These are phyloP conservation scores for Altica lythri DNA, from an alignment of 2,888 invertebrate species.

Conservation along the genomic window DNA sequence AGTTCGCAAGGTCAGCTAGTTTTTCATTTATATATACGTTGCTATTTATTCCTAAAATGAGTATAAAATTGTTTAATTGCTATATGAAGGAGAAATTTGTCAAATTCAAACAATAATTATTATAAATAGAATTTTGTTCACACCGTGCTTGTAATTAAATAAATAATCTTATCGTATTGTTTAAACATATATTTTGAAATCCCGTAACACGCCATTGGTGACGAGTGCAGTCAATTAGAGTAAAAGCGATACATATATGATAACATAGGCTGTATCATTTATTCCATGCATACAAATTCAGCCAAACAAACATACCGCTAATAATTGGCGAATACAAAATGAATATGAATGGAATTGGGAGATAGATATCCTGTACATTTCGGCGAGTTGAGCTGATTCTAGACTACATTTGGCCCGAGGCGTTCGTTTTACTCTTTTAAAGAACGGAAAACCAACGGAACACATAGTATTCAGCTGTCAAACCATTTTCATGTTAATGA, in stretches of 20 bases:
- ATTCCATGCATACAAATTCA: slow-evolving; percentile 58
- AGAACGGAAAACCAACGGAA: slow-evolving; percentile 36
- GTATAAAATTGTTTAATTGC: too few relatives aligned
- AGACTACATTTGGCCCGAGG: slow-evolving; percentile 40
- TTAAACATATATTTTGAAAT: background rate
- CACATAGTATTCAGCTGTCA: slow-evolving; percentile 55
- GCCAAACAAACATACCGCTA: slow-evolving; percentile 56
- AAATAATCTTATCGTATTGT: too few relatives aligned
- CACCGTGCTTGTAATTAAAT: too few relatives aligned
- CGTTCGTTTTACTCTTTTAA: slow-evolving; percentile 48
- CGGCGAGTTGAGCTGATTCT: slow-evolving; percentile 39
- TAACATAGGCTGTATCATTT: slow-evolving; percentile 52
- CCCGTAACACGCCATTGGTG: slow-evolving; percentile 28
- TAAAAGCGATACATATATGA: slow-evolving; percentile 49
- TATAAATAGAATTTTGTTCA: too few relatives aligned
- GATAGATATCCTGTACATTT: slow-evolving; percentile 35
- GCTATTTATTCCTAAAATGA: too few relatives aligned
- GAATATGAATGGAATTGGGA: slow-evolving; percentile 37
- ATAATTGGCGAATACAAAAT: slow-evolving; percentile 53
- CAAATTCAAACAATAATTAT: too few relatives aligned
- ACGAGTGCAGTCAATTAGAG: slow-evolving; percentile 50
- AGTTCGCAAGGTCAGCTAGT: too few relatives aligned
- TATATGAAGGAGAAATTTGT: too few relatives aligned
- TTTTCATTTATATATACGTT: too few relatives aligned
- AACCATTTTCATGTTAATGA: slow-evolving; percentile 58